A percentile compares a stretch with the other conserved stretches of the same genome.
These are phyloP conservation scores for Aphelenchoides besseyi DNA, from an alignment of 1,140 invertebrate species.

Conservation along the genomic window DNA sequence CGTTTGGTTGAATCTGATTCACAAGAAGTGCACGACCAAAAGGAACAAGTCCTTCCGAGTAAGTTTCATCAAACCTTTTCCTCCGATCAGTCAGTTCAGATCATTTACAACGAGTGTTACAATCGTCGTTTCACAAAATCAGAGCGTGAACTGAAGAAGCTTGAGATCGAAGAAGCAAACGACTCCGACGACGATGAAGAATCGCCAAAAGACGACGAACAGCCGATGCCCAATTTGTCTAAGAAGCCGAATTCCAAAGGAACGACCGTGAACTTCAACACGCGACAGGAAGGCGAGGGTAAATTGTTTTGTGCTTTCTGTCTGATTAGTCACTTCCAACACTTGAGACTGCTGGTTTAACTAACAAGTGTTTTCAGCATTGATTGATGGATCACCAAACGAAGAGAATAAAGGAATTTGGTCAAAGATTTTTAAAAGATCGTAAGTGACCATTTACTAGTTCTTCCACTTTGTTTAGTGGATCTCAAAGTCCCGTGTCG, in stretches of 20 bases:
- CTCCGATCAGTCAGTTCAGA: constrained; percentile 1
- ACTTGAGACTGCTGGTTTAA: too few species aligned
- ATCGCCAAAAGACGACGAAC: neutral
- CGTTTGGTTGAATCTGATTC: constrained; percentile 28
- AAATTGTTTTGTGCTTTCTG: neutral
- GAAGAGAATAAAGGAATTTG: constrained; percentile 14
- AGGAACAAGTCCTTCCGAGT: constrained; percentile 20
- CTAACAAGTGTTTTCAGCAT: neutral
- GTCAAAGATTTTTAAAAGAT: neutral
- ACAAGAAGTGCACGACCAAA: constrained; percentile 24
- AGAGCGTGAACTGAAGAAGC: constrained; percentile 16
- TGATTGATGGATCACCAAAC: constrained; percentile 9
- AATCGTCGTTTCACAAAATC: constrained; percentile 25
- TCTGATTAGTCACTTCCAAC: neutral
- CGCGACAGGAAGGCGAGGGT: constrained; percentile 2
- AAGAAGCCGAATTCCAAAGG: neutral
- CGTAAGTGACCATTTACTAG: neutral
- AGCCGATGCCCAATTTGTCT: neutral
- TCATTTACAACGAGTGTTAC: constrained; percentile 28
- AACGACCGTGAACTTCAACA: neutral
- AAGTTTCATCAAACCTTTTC: constrained; percentile 9
- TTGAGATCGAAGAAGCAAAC: constrained; percentile 22
- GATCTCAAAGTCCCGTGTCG: neutral
- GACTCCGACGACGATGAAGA: constrained; percentile 12
- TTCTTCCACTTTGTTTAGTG: neutral